A percentile compares a stretch with the other conserved stretches of the same genome.
Conservation (phyloP, 2,888 invertebrate species). For the Epirrita christyi region DNA sequence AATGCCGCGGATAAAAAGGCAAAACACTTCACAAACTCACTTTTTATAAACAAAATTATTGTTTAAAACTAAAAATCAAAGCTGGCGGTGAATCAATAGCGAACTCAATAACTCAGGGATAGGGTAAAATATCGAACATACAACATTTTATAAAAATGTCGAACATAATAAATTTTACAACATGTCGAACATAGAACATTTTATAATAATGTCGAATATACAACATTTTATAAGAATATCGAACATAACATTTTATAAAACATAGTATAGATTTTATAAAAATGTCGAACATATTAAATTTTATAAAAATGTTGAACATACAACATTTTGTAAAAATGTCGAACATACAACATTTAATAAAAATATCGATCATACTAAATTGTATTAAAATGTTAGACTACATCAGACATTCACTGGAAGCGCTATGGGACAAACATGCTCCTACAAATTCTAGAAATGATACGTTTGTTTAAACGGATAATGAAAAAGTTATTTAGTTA, state of each 20-base stretch:
- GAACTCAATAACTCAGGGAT: too few species aligned
- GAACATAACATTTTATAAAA: too few species aligned
- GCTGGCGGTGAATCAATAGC: slow-evolving; percentile 57
- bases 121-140: slow-evolving; percentile 41
- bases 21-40: slow-evolving; percentile 60
- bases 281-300: too few species aligned
- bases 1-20: slow-evolving; percentile 60
- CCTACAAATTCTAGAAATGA: not conserved
- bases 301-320: too few species aligned
- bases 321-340: too few species aligned
- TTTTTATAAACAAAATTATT: slow-evolving; percentile 21
- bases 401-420: slow-evolving; percentile 2
- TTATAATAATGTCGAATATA: too few species aligned
- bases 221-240: too few species aligned
- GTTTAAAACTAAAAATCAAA: slow-evolving; percentile 43
- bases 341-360: too few species aligned
- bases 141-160: too few species aligned
- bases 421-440: not conserved
- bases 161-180: too few species aligned
- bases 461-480: not conserved
- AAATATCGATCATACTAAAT: not conserved
- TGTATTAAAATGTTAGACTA: not conserved
- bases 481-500: not conserved
- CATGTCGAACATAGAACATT: too few species aligned
- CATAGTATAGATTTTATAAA: too few species aligned